Evolutionary conservation across 1,140 invertebrate genomes (phyloP), one percentile per base, ranked within the genome.

Genomic region (Drosophila sucinea): DNA sequence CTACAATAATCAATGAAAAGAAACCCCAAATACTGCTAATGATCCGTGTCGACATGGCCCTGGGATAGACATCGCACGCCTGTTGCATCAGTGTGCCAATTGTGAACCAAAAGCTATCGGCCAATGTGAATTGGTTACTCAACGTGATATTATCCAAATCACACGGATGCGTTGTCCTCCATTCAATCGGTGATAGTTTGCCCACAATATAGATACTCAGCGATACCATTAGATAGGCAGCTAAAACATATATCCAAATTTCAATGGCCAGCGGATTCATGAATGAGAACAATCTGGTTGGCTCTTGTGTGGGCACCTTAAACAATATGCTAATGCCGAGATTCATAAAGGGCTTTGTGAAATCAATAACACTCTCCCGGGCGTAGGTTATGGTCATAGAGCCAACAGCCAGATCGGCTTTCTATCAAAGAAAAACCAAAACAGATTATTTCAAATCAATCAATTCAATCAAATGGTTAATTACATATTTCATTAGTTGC

Each of bases 21-120:
- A 98, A 98, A 96, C 97, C 98, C 97, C 98, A 99, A 93, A 98
- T 98, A 32, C 97, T 97, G 27, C 97, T 97, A 1, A 99, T 97
- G 76, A 98, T 97, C 63, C 98, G 93, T 3, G 98, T 98, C 1
- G 97, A 98, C 1, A 97, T 96, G 2, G 98, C 97, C 95, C 97
- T 92, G 66, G 97, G 97, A 91, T 96, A 96, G 75, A 97, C 94
- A 92, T 97, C 96, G 63, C 96, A 97, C 68, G 97, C 97, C 93
- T 98, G 97, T 25, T 90, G 90, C 97, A 98, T 98, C 68, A 98
- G 94, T 1, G 97, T 98, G 61, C 97, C 97, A 73, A 98, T 96
- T 2, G 97, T 96, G 92, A 98, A 98, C 86, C 86, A 92, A 66
- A 92, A 92, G 60, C 90, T 91, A 93, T 99, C 99, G 76, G 97